Evolutionary conservation across 2,888 invertebrate species (phyloP).

Genomic region (Biston betularia): DNA sequence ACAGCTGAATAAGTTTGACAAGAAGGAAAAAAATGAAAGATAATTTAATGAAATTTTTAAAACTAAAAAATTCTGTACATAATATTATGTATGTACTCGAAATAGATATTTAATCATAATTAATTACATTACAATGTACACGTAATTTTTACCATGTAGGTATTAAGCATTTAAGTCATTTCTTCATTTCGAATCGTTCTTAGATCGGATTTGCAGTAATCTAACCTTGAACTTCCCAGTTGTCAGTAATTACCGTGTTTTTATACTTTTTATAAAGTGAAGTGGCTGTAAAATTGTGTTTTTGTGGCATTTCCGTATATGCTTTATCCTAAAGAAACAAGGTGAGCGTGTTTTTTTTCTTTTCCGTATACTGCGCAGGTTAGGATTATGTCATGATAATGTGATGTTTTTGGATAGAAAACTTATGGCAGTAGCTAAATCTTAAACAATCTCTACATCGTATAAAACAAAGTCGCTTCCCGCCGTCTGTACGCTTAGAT

Average conservation of each 20-base stretch:
- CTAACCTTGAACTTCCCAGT: constrained; percentile 30
- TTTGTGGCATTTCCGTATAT: constrained; percentile 10
- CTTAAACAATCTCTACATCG: neutral
- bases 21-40: no score
- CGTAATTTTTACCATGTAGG: neutral
- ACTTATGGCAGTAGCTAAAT: neutral
- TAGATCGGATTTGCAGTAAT: neutral
- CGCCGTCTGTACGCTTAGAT: no score
- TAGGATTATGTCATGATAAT: constrained; percentile 35
- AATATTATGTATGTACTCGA: neutral
- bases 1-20: no score
- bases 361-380: constrained; percentile 14
- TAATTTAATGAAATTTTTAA: no score
- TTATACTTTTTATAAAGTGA: constrained; percentile 7
- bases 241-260: constrained; percentile 10
- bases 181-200: neutral
- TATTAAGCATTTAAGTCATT: neutral
- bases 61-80: no score
- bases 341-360: constrained; percentile 14
- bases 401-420: neutral
- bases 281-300: constrained; percentile 19
- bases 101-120: neutral
- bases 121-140: neutral
- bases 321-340: neutral
- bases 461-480: no score